Conservation (phyloP, 1,140 invertebrate species). For the Diplogasteroides magnus region DNA sequence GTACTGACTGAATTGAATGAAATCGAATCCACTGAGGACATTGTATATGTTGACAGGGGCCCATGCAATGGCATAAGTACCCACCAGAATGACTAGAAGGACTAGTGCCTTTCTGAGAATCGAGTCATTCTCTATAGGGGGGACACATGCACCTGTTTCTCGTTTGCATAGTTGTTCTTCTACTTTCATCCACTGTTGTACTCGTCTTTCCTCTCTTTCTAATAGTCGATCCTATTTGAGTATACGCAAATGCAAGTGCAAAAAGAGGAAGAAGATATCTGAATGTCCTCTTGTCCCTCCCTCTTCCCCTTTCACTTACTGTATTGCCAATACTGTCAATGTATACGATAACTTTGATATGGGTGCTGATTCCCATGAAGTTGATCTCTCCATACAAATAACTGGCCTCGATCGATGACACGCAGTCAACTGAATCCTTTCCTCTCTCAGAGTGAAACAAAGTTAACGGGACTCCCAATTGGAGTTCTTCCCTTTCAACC, state of each 20-base stretch:
- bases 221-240: slow-evolving; percentile 53
- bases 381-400: slow-evolving; percentile 45
- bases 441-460: too few species aligned
- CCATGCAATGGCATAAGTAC: slow-evolving; percentile 51
- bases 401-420: slow-evolving; percentile 41
- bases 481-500: too few species aligned
- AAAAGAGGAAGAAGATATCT: slow-evolving; percentile 50
- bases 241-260: slow-evolving; percentile 48
- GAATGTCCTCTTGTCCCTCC: too few species aligned
- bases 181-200: slow-evolving; percentile 38
- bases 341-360: slow-evolving; percentile 49
- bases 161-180: slow-evolving; percentile 30
- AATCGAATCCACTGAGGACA: slow-evolving; percentile 49
- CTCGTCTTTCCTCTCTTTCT: slow-evolving; percentile 39
- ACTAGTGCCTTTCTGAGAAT: slow-evolving; percentile 37
- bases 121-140: too few species aligned
- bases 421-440: slow-evolving; percentile 41
- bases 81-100: slow-evolving; percentile 42
- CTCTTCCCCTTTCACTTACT: too few species aligned
- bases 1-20: slow-evolving; percentile 54
- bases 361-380: slow-evolving; percentile 41
- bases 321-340: slow-evolving; percentile 46
- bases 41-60: slow-evolving; percentile 53
- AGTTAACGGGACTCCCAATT: too few species aligned
- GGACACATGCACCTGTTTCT: slow-evolving; percentile 32